Percentiles rank a stretch among this genome's conserved stretches.
These are phyloP conservation scores for Branchinecta lindahli DNA, from an alignment of 1,140 invertebrate species.

Conservation along the genomic window DNA sequence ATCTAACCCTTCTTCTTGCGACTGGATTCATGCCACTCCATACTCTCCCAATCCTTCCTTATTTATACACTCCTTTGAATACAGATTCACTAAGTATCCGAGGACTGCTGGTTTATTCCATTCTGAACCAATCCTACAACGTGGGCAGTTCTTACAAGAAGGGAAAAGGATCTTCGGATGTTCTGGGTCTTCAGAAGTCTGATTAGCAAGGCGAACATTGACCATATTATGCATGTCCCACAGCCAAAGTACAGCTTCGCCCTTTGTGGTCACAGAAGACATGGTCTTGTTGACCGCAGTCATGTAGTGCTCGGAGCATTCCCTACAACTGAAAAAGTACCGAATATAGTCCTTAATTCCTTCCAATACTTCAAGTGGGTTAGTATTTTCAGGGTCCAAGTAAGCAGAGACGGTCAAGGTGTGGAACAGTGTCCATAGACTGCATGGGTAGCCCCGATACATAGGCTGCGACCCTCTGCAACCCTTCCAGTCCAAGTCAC, in stretches of 20 bases:
- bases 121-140: too few species aligned
- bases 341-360: too few species aligned
- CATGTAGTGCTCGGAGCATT: too few species aligned
- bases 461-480: conserved; percentile 59
- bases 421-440: conserved; percentile 92
- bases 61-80: too few species aligned
- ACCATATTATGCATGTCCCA: conserved; percentile 91
- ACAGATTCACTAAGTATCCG: too few species aligned
- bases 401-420: conserved; percentile 68
- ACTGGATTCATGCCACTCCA: too few species aligned
- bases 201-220: conserved; percentile 67
- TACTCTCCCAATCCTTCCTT: too few species aligned
- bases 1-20: too few species aligned
- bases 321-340: too few species aligned
- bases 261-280: conserved; percentile 45
- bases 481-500: conserved; percentile 52
- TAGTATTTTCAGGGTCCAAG: too few species aligned
- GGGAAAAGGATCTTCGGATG: conserved; percentile 88
- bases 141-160: conserved; percentile 26
- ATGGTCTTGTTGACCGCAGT: conserved; percentile 48
- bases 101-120: too few species aligned
- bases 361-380: too few species aligned
- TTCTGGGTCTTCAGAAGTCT: conserved; percentile 73
- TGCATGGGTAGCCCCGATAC: conserved; percentile 46
- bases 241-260: conserved; percentile 74